phyloP scores from a whole-genome alignment of 2,113 vertebrate species.

The Gavia stellata region DNA sequence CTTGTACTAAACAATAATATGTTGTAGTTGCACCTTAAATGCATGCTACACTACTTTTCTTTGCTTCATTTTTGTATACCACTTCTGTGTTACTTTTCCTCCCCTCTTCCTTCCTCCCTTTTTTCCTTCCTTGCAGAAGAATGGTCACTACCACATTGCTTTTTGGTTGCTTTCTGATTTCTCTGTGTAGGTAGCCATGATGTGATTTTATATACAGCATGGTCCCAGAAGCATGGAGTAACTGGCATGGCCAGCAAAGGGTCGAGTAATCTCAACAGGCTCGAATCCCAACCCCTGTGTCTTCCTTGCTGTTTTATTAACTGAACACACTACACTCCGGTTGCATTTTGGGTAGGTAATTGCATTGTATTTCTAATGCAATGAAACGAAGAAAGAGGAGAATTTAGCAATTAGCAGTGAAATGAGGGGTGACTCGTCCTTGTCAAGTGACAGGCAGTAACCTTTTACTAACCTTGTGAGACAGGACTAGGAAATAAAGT shows the following conservation, averaged over 20 bases:
- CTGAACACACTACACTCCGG: rapidly evolving
- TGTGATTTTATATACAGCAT: not conserved
- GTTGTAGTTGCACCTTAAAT: not conserved
- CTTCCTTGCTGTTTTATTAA: not conserved
- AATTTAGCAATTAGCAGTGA: not conserved
- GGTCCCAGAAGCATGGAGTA: not conserved
- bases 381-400: not conserved
- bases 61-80: not conserved
- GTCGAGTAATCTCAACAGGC: not conserved
- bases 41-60: not conserved
- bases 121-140: not conserved
- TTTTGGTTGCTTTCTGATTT: not conserved
- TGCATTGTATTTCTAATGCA: not conserved
- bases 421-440: not conserved
- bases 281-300: not conserved
- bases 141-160: rapidly evolving
- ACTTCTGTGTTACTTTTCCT: not conserved
- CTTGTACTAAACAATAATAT: not conserved
- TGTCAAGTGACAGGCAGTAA: not conserved
- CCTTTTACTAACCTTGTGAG: not conserved
- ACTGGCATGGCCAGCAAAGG: not conserved
- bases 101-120: not conserved
- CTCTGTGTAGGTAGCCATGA: not conserved
- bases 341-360: not conserved
- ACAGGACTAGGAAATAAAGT: not conserved